Percentiles rank a stretch among this genome's conserved stretches.
Evolutionary conservation across 2,113 vertebrate genomes (phyloP).

Genomic region (Centropristis striata): DNA sequence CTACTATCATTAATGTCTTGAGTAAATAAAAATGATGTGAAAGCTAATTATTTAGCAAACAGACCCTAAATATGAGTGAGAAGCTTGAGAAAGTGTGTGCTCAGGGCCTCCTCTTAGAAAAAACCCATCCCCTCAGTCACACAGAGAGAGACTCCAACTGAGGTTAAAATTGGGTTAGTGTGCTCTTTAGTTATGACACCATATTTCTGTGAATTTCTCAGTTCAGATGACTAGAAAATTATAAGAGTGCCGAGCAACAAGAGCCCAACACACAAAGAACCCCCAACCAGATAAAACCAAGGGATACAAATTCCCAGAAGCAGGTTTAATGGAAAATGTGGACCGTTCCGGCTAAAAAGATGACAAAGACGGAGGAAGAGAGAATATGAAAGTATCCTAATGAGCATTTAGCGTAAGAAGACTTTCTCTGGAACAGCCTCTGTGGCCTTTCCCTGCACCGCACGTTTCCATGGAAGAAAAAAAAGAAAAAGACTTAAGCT

Average conservation of each 20-base stretch:
- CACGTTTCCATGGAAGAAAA: constrained; percentile 64
- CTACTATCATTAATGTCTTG: not conserved
- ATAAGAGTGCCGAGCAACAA: constrained; percentile 19
- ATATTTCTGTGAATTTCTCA: constrained; percentile 45
- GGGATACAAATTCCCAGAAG: constrained; percentile 61
- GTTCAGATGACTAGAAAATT: constrained; percentile 46
- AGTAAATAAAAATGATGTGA: not conserved
- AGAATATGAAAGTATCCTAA: constrained; percentile 71
- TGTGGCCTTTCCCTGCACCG: constrained; percentile 67
- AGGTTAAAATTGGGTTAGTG: constrained; percentile 51
- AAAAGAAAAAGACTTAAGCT: constrained; percentile 52
- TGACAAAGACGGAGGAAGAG: constrained; percentile 62
- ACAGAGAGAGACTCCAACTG: constrained; percentile 15
- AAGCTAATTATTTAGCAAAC: constrained; percentile 1
- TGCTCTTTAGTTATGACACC: constrained; percentile 47
- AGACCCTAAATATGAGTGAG: constrained; percentile 4
- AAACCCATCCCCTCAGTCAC: constrained; percentile 10
- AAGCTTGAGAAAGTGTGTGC: constrained; percentile 1
- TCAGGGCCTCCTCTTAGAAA: constrained; percentile 13
- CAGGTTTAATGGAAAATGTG: constrained; percentile 54
- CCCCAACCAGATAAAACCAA: constrained; percentile 51
- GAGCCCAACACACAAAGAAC: constrained; percentile 42
- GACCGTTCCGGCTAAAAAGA: constrained; percentile 47
- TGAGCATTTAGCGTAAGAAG: constrained; percentile 74
- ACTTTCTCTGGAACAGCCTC: constrained; percentile 50